Evolutionary conservation across 2,113 vertebrate genomes (phyloP).

Genomic region (Desmodus rotundus): DNA sequence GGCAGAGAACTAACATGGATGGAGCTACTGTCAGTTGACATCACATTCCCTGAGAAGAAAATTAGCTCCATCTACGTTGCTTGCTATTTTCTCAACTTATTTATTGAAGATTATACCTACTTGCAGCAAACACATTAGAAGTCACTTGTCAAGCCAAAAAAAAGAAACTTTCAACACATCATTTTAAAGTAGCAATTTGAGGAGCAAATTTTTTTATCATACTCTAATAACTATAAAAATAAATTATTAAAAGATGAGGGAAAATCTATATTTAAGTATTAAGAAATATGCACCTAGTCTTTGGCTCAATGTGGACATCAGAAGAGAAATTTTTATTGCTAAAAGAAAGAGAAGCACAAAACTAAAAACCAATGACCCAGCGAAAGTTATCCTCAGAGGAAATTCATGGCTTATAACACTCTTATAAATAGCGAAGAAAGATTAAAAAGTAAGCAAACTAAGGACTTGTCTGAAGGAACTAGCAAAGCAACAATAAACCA

Average conservation of each 20-base stretch:
- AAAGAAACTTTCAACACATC: background rate
- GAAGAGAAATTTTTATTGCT: background rate
- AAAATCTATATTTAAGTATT: slow-evolving; percentile 1
- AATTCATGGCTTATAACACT: background rate
- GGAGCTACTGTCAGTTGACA: too few relatives aligned
- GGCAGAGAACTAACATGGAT: background rate
- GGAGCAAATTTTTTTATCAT: background rate
- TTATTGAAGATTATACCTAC: background rate
- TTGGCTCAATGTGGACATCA: background rate
- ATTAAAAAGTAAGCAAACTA: background rate
- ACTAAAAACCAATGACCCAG: background rate
- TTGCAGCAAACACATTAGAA: background rate
- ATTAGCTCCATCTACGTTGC: background rate
- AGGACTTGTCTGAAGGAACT: background rate
- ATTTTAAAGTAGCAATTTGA: background rate
- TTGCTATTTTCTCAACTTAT: background rate
- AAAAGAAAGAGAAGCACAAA: background rate
- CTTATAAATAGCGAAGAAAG: background rate
- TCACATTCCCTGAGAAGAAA: background rate
- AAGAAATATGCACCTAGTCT: background rate
- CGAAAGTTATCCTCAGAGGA: background rate
- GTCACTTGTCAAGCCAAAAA: background rate
- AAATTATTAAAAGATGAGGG: background rate
- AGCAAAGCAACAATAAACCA: background rate
- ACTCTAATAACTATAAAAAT: slow-evolving; percentile 18